Evolutionary conservation across 2,113 vertebrate genomes (phyloP), one percentile per base, ranked within the genome.

Genomic region (Xiphophorus maculatus): DNA sequence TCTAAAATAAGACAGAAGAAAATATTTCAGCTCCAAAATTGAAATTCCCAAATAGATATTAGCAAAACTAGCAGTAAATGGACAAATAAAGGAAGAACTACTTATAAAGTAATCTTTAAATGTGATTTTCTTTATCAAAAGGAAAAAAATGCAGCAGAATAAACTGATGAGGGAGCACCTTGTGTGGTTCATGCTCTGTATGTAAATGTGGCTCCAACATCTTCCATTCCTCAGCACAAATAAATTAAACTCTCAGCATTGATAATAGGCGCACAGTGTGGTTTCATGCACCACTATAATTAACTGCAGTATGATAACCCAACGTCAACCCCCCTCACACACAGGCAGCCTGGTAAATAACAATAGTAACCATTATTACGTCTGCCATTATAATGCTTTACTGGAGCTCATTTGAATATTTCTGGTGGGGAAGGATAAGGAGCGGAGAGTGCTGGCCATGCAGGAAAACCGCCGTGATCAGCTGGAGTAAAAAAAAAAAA

Each of bases 271-370:
- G 82, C 79, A 84, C 63, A 79, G 73, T 69, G 80, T 32, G 69
- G 54, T 84, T 84, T 79, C 84, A 84, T 76, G 79, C 84, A 89
- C 80, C 75, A 33, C 84, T 90, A 90, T 93, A 94, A 93, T 93
- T 93, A 93, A 93, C 92, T 90, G 87, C 88, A 81, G 84, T 73
- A 84, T 72, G 90, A 93, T 93, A 91, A 92, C 81, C 73, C 68
- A 5, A 67, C 78, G 73, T 69, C 48, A 65, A 66, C 73, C 17
- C 66, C 17, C 61, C 32, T 28, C 71, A 85, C 84, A 79, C 67
- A 69, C 44, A 51, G 42, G 32, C 42, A 32, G 44, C 63, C 32
- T 79, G 79, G 83, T 93, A 94, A 94, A 93, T 93, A 92, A 85
- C 14, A 48, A 42, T 85, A 92, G 90, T 90, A 92, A 87, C 81